Evolutionary conservation across 1,140 invertebrate species (phyloP), one percentile per base, ranked within the genome.

Genomic region (Limonius californicus): DNA sequence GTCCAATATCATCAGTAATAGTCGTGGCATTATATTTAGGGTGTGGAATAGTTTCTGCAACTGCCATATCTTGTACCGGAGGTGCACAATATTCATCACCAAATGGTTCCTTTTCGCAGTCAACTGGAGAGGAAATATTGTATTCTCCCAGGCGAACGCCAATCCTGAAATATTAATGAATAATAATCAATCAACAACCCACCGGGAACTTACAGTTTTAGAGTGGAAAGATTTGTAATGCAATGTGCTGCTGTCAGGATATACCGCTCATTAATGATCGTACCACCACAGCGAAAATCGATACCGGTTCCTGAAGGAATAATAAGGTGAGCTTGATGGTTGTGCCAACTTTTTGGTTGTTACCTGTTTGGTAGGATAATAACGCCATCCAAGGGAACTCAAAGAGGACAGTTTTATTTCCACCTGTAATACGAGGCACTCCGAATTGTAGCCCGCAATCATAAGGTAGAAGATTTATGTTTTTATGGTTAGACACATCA

Each of bases 211-310:
- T n/a, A n/a, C 23, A 27, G 9, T 9, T 27, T 27, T 27, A 4
- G 9, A 4, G 23, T 3, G 9, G 9, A 27, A 27, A 39, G 67
- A 7, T 74, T 70, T 1, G 78, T 80, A 6, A 89, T 79, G 57
- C 87, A 89, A 66, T 89, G 88, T 0, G 87, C 88, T 1, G 87
- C 87, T 0, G 87, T 90, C 11, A 89, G 72, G 27, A 89, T 80
- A 66, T 89, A 87, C 66, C 83, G 77, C 32, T 82, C 73, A 43
- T 80, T 84, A 59, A 90, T 88, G 1, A 89, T 68, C 0, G 85
- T 77, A 2, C 87, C 88, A 0, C 85, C 87, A 67, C 88, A 90
- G 57, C 79, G 59, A 84, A 83, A 0, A 1, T 65, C 73, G 76
- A 1, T 63, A 64, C n/a, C n/a, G n/a, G n/a, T 47, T 63, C 79